These are phyloP conservation scores for Teleogryllus occipitalis DNA, from an alignment of 1,140 invertebrate genomes.

Conservation along the genomic window DNA sequence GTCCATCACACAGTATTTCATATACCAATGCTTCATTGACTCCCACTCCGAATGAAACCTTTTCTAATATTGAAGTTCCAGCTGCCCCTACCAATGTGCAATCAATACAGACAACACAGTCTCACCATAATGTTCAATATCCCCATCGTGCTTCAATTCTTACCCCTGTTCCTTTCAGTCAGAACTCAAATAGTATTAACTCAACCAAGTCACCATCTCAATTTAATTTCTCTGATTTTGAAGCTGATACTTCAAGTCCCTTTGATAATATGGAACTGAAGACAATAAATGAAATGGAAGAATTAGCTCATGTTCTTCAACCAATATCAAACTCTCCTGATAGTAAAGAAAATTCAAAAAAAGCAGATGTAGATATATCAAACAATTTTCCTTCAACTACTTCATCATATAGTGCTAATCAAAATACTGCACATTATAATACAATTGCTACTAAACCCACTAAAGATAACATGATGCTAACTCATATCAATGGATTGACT, in stretches of 20 bases:
- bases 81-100: background rate
- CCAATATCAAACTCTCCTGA: slow-evolving; percentile 25
- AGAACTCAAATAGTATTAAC: slow-evolving; percentile 26
- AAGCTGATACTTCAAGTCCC: slow-evolving; percentile 79
- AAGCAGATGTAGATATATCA: background rate
- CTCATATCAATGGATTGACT: slow-evolving; percentile 18
- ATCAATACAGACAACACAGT: background rate
- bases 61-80: background rate
- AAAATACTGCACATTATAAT: slow-evolving; percentile 3
- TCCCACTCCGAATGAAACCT: background rate
- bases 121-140: slow-evolving; percentile 5
- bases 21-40: slow-evolving; percentile 3
- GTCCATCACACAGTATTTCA: background rate
- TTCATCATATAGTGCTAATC: slow-evolving; percentile 8
- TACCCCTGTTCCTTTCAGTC: slow-evolving; percentile 27
- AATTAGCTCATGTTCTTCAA: slow-evolving; percentile 63
- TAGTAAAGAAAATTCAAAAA: background rate
- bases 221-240: slow-evolving; percentile 70
- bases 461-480: background rate
- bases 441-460: background rate
- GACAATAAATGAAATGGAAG: slow-evolving; percentile 82
- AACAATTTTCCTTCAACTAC: background rate
- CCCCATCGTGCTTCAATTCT: slow-evolving; percentile 27
- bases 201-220: slow-evolving; percentile 32
- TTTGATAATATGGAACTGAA: slow-evolving; percentile 87